Evolutionary conservation across 2,797 vertebrate species (phyloP).

Genomic region (Gephyroberyx darwinii): DNA sequence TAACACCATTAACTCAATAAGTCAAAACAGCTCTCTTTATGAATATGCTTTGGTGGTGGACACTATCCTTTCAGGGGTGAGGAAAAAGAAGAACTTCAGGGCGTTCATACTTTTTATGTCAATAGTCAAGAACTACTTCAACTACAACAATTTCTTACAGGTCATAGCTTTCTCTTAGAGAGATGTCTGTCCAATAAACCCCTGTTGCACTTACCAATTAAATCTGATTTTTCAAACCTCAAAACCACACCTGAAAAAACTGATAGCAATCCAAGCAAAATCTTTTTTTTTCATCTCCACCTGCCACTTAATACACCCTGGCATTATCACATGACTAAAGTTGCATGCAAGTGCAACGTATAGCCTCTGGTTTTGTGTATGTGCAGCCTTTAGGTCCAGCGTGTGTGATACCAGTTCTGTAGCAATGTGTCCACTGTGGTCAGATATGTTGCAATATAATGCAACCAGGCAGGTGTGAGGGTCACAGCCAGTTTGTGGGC

Average conservation of each 20-base stretch:
- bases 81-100: neutral
- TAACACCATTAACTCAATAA: slow-evolving; percentile 6
- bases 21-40: slow-evolving; percentile 12
- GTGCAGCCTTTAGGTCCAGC: neutral
- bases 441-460: slow-evolving; percentile 68
- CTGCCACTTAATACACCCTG: no score
- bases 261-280: neutral
- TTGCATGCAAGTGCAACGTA: neutral
- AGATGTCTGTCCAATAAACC: neutral
- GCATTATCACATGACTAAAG: no score
- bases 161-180: neutral
- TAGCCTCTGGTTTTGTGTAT: neutral
- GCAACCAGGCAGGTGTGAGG: slow-evolving; percentile 78
- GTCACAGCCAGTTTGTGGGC: slow-evolving; percentile 78
- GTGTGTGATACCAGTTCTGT: slow-evolving; percentile 13
- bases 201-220: no score
- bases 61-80: neutral
- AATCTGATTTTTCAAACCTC: neutral
- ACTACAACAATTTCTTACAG: neutral
- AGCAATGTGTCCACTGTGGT: slow-evolving; percentile 44
- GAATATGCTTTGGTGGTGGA: neutral
- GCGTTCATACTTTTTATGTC: neutral
- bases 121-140: neutral
- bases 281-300: no score
- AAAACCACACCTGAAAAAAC: neutral